Percentiles rank a stretch among this genome's conserved stretches.
Conservation (phyloP, 2,797 vertebrate genomes). For the Apogon hyalosoma region DNA sequence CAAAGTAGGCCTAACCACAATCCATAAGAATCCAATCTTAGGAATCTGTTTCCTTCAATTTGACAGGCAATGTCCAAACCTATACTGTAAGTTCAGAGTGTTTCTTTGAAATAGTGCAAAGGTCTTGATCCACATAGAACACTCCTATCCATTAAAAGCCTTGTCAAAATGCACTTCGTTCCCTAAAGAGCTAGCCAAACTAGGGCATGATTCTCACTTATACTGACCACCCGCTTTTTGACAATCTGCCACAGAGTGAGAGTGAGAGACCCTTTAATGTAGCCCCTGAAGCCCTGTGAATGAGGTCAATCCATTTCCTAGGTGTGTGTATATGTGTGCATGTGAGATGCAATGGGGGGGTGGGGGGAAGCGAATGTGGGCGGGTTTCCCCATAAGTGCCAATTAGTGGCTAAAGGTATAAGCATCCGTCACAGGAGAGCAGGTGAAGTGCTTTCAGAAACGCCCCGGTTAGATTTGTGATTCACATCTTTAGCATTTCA, state of each 20-base stretch:
- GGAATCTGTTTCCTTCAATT: conserved; percentile 29
- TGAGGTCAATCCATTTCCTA: conserved; percentile 76
- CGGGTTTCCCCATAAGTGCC: conserved; percentile 72
- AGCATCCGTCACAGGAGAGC: conserved; percentile 60
- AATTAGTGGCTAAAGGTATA: conserved; percentile 68
- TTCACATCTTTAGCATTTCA: conserved; percentile 53
- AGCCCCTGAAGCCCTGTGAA: conserved; percentile 70
- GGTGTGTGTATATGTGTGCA: conserved; percentile 48
- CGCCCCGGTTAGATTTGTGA: conserved; percentile 44
- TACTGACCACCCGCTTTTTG: conserved; percentile 75
- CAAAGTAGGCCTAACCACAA: conserved; percentile 47
- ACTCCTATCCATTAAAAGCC: conserved; percentile 75
- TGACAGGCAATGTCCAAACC: conserved; percentile 36
- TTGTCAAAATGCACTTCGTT: conserved; percentile 72
- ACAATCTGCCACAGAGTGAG: conserved; percentile 72
- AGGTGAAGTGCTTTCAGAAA: conserved; percentile 58
- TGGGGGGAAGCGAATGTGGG: conserved; percentile 35
- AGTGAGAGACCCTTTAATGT: conserved; percentile 76
- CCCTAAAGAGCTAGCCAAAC: conserved; percentile 76
- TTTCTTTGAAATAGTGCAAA: conserved; percentile 49
- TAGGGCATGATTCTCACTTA: conserved; percentile 82
- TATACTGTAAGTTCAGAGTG: conserved; percentile 43
- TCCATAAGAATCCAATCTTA: conserved; percentile 44
- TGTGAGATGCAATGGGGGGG: conserved; percentile 47
- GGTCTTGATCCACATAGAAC: conserved; percentile 69